Conservation (phyloP, 2,888 invertebrate species). For the Meiosimyza decipiens region DNA sequence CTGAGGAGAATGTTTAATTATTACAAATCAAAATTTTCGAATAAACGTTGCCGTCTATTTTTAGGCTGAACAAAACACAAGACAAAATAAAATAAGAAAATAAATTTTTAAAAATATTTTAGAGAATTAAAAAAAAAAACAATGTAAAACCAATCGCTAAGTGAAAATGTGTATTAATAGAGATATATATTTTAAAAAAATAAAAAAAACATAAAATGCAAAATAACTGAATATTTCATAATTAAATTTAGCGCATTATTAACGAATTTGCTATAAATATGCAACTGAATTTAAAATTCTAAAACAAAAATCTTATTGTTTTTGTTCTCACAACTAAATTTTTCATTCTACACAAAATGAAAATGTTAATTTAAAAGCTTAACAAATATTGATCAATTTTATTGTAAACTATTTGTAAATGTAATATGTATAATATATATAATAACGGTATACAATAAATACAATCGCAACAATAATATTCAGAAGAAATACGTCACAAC, state of each 20-base stretch:
- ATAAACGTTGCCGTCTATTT: conserved; percentile 31
- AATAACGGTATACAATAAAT: neutral
- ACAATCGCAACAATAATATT: too few species aligned
- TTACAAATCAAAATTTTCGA: neutral
- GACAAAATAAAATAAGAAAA: neutral
- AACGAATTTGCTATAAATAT: conserved; percentile 13
- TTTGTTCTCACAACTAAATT: neutral
- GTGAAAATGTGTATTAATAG: neutral
- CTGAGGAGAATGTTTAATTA: too few species aligned
- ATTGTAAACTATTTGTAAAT: conserved; percentile 27
- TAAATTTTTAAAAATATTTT: conserved; percentile 12
- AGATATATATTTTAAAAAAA: conserved; percentile 17
- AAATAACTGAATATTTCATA: neutral
- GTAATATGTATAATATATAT: conserved; percentile 1
- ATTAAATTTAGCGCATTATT: conserved; percentile 2
- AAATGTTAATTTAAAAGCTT: conserved; percentile 43
- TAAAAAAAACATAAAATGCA: neutral
- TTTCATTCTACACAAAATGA: conserved; percentile 18
- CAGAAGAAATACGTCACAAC: conserved; percentile 50
- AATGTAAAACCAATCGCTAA: neutral
- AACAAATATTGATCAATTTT: conserved; percentile 14
- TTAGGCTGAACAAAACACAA: conserved; percentile 5
- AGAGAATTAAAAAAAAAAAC: neutral
- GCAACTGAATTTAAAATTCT: conserved; percentile 1
- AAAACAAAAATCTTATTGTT: conserved; percentile 10